Conservation (phyloP, 2,888 invertebrate genomes). For the Diaprepes abbreviatus region DNA sequence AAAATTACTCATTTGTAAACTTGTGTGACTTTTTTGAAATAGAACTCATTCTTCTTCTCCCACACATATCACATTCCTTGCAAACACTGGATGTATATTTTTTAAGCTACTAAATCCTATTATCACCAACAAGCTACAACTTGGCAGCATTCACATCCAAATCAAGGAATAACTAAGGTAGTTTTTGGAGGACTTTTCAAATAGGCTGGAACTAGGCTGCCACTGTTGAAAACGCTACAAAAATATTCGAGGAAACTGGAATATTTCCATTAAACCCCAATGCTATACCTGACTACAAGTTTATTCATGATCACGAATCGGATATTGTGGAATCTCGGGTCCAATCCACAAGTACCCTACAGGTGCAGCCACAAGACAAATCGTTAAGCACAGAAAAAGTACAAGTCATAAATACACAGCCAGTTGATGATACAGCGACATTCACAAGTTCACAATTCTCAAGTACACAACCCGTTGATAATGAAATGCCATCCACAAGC, state of each 20-base stretch:
- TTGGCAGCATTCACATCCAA: constrained; percentile 20
- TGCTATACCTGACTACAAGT: constrained; percentile 5
- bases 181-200: constrained; percentile 21
- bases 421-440: too few relatives aligned
- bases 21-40: too few relatives aligned
- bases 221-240: constrained; percentile 25
- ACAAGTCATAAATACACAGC: too few relatives aligned
- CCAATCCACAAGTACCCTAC: too few relatives aligned
- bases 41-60: too few relatives aligned
- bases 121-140: constrained; percentile 8
- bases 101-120: constrained; percentile 7
- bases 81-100: background rate
- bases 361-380: too few relatives aligned
- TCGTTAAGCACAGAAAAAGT: too few relatives aligned
- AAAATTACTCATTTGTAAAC: too few relatives aligned
- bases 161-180: constrained; percentile 31
- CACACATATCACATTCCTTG: background rate
- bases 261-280: constrained; percentile 31
- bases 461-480: background rate
- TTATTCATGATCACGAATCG: constrained; percentile 15
- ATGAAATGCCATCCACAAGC: too few relatives aligned
- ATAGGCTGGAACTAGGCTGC: constrained; percentile 22
- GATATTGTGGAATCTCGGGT: background rate
- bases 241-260: constrained; percentile 27
- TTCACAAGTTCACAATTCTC: too few relatives aligned